A percentile compares a stretch with the other conserved stretches of the same genome.
Conservation (phyloP, 2,113 vertebrate species). For the Podarcis cretensis region DNA sequence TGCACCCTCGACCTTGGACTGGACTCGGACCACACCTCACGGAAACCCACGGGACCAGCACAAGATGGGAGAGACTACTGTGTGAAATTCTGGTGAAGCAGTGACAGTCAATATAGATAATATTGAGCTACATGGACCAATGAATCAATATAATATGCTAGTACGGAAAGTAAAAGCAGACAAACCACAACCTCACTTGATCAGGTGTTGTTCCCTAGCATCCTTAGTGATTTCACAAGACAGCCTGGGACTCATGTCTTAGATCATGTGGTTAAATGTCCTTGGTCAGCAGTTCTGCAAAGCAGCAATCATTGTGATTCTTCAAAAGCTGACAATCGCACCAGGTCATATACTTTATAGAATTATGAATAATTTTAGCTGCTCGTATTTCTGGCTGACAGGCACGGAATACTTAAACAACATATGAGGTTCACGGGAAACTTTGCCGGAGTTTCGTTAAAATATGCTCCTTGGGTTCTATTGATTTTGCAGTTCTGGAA, state of each 20-base stretch:
- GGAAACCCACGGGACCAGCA: too few species aligned
- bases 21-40: too few species aligned
- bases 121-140: too few species aligned
- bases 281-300: not conserved
- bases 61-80: too few species aligned
- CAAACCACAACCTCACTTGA: not conserved
- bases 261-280: not conserved
- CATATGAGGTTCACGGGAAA: not conserved
- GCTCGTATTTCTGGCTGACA: not conserved
- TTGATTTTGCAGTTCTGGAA: slow-evolving; percentile 14
- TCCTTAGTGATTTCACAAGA: not conserved
- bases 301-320: too few species aligned
- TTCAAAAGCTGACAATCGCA: not conserved
- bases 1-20: too few species aligned
- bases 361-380: not conserved
- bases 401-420: not conserved
- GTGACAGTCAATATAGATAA: too few species aligned
- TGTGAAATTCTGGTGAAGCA: too few species aligned
- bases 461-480: not conserved
- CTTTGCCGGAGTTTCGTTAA: not conserved
- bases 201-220: too few species aligned
- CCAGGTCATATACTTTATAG: not conserved
- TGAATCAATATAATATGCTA: too few species aligned
- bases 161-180: not conserved
- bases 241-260: too few species aligned